These are phyloP conservation scores for Microctonus brassicae DNA, from an alignment of 2,888 invertebrate genomes.

Conservation along the genomic window DNA sequence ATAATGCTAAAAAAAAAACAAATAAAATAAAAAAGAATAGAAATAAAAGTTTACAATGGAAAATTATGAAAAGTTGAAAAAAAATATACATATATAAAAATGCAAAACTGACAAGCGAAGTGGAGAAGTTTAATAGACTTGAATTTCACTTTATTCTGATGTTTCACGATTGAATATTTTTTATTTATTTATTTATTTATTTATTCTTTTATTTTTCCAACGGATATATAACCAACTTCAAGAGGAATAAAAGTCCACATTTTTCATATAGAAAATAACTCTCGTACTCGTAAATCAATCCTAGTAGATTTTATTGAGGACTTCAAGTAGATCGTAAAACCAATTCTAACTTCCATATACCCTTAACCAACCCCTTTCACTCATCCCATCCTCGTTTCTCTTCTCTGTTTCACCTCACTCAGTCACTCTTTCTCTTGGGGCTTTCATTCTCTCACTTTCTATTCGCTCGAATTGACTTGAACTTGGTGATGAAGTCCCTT, in stretches of 20 bases:
- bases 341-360: slow-evolving; percentile 13
- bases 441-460: slow-evolving; percentile 27
- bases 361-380: not conserved
- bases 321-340: slow-evolving; percentile 47
- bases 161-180: no score
- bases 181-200: not conserved
- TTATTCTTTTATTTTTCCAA: not conserved
- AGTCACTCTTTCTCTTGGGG: slow-evolving; percentile 23
- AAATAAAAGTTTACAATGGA: no score
- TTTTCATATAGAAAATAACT: not conserved
- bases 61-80: no score
- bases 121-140: no score
- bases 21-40: not conserved
- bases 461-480: slow-evolving; percentile 31
- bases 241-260: not conserved
- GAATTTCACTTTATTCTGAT: no score
- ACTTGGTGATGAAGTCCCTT: slow-evolving; percentile 32
- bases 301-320: slow-evolving; percentile 44
- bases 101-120: no score
- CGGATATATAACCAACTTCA: not conserved
- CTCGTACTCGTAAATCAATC: slow-evolving; percentile 45
- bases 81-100: no score
- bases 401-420: not conserved
- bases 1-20: not conserved
- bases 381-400: not conserved